Evolutionary conservation across 2,113 vertebrate species (phyloP).

Genomic region (Boleophthalmus pectinirostris): DNA sequence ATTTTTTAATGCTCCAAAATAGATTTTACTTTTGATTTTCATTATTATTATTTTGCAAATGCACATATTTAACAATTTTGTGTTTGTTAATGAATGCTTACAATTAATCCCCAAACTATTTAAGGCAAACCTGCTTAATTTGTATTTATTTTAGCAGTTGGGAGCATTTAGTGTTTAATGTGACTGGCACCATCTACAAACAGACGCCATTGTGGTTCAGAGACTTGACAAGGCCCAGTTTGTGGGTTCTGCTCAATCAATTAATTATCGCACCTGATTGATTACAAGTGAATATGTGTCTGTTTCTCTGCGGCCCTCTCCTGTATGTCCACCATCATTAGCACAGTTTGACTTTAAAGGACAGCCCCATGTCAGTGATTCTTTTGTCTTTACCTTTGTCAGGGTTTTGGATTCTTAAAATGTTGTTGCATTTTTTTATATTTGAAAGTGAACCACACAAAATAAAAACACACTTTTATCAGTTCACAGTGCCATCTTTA

Average conservation of each 20-base stretch:
- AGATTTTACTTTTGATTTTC: too few species aligned
- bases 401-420: background rate
- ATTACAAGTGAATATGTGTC: conserved; percentile 27
- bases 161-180: background rate
- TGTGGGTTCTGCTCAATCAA: conserved; percentile 11
- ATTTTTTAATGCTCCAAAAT: too few species aligned
- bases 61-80: background rate
- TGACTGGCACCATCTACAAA: background rate
- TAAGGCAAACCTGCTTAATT: background rate
- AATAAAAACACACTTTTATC: background rate
- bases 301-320: background rate
- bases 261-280: conserved; percentile 36
- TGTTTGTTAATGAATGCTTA: background rate
- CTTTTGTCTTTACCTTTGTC: background rate
- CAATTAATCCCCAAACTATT: background rate
- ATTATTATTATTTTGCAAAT: too few species aligned
- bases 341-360: conserved; percentile 6
- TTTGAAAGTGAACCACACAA: background rate
- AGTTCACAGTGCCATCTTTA: background rate
- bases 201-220: background rate
- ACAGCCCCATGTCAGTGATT: background rate
- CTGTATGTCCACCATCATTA: conserved; percentile 19
- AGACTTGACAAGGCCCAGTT: conserved; percentile 2
- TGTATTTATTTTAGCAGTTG: background rate
- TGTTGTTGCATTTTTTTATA: too few species aligned